These are phyloP conservation scores for Momotus momota DNA, from an alignment of 2,797 vertebrate species.

Conservation along the genomic window DNA sequence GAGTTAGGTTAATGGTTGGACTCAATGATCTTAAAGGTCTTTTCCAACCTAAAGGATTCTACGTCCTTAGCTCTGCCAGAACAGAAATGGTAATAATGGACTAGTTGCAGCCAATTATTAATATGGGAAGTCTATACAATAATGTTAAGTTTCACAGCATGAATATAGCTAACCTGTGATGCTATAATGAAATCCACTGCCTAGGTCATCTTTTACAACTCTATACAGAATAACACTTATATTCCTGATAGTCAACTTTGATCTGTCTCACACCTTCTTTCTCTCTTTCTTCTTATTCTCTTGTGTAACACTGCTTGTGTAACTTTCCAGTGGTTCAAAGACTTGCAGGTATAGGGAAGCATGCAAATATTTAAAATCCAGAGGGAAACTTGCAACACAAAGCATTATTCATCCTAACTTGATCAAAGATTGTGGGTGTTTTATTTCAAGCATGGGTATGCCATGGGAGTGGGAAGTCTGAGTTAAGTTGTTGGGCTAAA, in stretches of 20 bases:
- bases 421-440: background rate
- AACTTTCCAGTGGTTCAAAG: background rate
- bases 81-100: background rate
- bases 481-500: background rate
- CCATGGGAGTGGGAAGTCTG: background rate
- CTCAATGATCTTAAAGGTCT: no score
- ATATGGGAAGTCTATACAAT: background rate
- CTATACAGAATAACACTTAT: background rate
- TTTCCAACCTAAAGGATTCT: no score
- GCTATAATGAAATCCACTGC: background rate
- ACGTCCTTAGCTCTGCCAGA: background rate
- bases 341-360: background rate
- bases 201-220: background rate
- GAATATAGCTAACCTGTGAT: background rate
- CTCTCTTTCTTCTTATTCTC: background rate
- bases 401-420: background rate
- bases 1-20: no score
- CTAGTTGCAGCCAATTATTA: background rate
- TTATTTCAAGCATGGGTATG: background rate
- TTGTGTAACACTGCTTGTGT: fast-evolving
- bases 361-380: background rate
- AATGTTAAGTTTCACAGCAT: background rate
- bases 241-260: fast-evolving
- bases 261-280: background rate
- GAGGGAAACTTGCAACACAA: background rate